Conservation (phyloP, 1,140 invertebrate species). For the Brachystomella parvula region DNA sequence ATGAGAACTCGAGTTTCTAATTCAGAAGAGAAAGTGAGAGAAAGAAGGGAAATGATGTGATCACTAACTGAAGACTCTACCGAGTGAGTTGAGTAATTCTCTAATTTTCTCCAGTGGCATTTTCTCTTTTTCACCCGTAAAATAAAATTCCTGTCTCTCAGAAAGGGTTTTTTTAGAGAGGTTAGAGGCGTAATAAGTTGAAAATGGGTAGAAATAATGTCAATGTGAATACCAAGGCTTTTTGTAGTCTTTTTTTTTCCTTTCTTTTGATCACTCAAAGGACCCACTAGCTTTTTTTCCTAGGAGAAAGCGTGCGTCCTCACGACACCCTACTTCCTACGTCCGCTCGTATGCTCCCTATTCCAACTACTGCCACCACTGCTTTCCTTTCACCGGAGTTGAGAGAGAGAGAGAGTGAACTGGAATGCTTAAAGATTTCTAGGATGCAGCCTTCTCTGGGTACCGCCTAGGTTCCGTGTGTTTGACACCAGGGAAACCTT, state of each 20-base stretch:
- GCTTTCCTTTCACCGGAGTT: constrained; percentile 1
- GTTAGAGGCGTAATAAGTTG: no score
- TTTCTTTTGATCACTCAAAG: no score
- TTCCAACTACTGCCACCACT: constrained; percentile 22
- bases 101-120: constrained; percentile 4
- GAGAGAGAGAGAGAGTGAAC: neutral
- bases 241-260: no score
- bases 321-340: no score
- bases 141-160: neutral
- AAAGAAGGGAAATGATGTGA: neutral
- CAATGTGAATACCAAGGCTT: no score
- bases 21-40: neutral
- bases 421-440: neutral
- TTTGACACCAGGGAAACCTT: neutral
- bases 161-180: no score
- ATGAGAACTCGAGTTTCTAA: neutral
- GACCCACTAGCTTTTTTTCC: no score
- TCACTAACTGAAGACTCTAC: neutral
- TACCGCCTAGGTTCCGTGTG: neutral
- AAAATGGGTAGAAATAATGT: no score
- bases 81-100: constrained; percentile 8
- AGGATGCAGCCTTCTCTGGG: neutral
- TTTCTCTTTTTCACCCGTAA: constrained; percentile 3
- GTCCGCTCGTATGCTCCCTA: constrained; percentile 26
- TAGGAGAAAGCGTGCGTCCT: no score